Percentiles rank a stretch among this genome's conserved stretches.
These are phyloP conservation scores for human (Homo sapiens) DNA, from an alignment of 2,113 vertebrate genomes.

Conservation along the genomic window DNA sequence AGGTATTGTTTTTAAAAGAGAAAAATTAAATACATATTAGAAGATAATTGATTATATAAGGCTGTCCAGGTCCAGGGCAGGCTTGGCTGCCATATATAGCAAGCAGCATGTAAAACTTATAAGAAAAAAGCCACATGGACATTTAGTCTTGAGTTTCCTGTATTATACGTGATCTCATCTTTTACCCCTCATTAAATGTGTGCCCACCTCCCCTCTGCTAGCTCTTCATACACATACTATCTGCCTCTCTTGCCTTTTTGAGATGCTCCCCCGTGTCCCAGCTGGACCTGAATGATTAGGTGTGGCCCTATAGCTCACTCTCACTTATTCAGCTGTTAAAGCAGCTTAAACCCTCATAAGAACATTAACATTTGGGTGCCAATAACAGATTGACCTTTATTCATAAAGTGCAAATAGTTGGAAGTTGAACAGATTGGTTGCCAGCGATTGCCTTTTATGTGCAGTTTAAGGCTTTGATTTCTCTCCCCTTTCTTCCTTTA, in stretches of 20 bases:
- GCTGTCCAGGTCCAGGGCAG: background rate
- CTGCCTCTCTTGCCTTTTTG: slow-evolving; percentile 11
- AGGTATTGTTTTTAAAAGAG: background rate
- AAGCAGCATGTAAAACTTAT: background rate
- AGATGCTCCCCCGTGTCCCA: slow-evolving; percentile 14
- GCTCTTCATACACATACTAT: background rate
- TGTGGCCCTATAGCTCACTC: slow-evolving; percentile 82
- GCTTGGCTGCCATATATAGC: background rate
- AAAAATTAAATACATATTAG: background rate
- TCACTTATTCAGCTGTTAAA: slow-evolving; percentile 91
- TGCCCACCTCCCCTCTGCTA: background rate
- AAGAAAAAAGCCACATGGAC: background rate
- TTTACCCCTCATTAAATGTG: background rate
- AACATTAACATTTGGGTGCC: slow-evolving; percentile 91
- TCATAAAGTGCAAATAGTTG: slow-evolving; percentile 90
- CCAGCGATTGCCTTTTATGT: slow-evolving; percentile 89
- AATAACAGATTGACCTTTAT: slow-evolving; percentile 90
- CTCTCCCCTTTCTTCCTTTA: slow-evolving; percentile 89
- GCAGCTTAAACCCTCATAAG: slow-evolving; percentile 90
- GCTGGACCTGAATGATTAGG: slow-evolving; percentile 82
- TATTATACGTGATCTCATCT: background rate
- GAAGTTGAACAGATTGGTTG: slow-evolving; percentile 90
- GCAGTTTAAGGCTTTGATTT: slow-evolving; percentile 91
- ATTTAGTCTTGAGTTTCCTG: background rate
- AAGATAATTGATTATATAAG: background rate